Percentiles rank a stretch among this genome's conserved stretches.
phyloP scores from a whole-genome alignment of 1,140 invertebrate genomes.

The Octopus bimaculoides region DNA sequence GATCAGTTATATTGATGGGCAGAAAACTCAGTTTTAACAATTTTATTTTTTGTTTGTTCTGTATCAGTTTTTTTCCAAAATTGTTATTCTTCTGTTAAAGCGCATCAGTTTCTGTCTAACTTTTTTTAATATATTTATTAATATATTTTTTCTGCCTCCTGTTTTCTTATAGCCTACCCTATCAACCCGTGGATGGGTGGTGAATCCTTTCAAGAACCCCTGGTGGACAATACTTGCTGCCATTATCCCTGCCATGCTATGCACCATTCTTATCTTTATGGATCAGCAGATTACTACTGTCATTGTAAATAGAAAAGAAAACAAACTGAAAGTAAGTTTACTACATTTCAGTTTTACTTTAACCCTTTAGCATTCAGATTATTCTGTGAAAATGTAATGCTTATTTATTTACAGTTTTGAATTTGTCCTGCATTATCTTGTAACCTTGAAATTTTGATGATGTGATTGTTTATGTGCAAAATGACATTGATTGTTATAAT shows the following conservation, averaged over 20 bases:
- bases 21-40: no score
- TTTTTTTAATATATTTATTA: no score
- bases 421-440: no score
- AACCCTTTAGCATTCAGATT: background rate
- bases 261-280: slow-evolving; percentile 98
- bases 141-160: slow-evolving; percentile 2
- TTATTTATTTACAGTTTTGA: no score
- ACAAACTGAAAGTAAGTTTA: slow-evolving; percentile 80
- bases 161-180: slow-evolving; percentile 68
- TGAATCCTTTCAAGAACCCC: slow-evolving; percentile 86
- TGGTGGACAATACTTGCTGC: slow-evolving; percentile 81
- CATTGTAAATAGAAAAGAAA: slow-evolving; percentile 97
- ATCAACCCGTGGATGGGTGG: slow-evolving; percentile 80
- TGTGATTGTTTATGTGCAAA: no score
- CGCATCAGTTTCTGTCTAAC: no score
- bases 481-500: no score
- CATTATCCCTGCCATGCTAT: slow-evolving; percentile 84
- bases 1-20: no score
- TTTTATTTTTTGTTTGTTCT: no score
- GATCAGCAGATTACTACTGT: slow-evolving; percentile 99
- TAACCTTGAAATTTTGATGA: no score
- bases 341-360: background rate
- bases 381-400: background rate
- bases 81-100: no score
- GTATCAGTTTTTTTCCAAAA: no score